phyloP scores from a whole-genome alignment of 2,888 invertebrate genomes.

The Chrysolina oricalcia region DNA sequence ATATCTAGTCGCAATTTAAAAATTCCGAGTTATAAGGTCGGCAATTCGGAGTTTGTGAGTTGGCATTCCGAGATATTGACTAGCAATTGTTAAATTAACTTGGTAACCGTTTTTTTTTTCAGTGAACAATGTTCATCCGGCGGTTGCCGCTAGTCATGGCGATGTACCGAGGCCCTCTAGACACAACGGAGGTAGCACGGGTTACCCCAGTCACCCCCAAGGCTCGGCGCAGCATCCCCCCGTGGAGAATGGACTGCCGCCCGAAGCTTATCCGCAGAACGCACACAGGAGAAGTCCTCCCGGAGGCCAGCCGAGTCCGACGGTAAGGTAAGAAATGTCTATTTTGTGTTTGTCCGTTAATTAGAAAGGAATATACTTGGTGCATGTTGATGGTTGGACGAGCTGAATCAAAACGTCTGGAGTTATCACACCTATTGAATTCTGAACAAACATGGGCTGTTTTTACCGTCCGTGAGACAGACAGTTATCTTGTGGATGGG shows the following conservation, averaged over 20 bases:
- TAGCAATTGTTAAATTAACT: no score
- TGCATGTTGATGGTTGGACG: background rate
- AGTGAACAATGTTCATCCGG: conserved; percentile 75
- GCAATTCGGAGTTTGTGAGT: no score
- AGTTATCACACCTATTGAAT: no score
- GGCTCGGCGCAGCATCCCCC: conserved; percentile 57
- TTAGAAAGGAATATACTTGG: conserved; percentile 6
- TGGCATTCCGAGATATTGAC: no score
- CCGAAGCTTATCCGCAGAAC: conserved; percentile 64
- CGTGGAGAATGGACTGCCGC: conserved; percentile 74
- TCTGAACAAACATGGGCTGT: no score
- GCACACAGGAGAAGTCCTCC: conserved; percentile 53
- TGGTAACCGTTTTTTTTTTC: conserved; percentile 42
- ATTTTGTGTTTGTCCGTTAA: background rate
- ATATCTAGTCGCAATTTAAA: no score
- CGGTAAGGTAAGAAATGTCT: conserved; percentile 53
- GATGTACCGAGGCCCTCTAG: conserved; percentile 71
- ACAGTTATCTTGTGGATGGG: no score
- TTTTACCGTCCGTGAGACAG: no score
- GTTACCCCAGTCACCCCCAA: conserved; percentile 62
- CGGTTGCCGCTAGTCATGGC: conserved; percentile 71
- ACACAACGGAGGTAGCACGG: conserved; percentile 60
- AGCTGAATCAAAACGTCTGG: no score
- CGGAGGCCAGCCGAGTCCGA: conserved; percentile 60
- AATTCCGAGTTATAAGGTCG: no score